phyloP scores from a whole-genome alignment of 2,888 invertebrate genomes.

The Hofmannophila pseudospretella region DNA sequence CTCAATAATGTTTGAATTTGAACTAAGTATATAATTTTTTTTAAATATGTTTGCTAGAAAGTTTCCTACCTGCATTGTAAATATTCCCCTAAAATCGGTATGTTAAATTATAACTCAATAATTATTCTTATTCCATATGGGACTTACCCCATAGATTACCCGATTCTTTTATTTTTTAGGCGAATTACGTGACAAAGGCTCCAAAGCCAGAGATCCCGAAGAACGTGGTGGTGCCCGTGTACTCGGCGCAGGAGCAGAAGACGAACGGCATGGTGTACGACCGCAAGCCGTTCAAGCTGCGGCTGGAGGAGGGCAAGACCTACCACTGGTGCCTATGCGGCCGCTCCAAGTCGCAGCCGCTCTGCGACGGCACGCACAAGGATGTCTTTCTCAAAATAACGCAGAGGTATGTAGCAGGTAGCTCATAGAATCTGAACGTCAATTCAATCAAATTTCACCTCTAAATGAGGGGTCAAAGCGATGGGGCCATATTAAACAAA shows the following conservation, averaged over 20 bases:
- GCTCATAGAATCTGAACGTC: too few relatives aligned
- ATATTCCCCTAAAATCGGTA: slow-evolving; percentile 1
- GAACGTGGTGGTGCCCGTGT: slow-evolving; percentile 79
- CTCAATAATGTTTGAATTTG: too few relatives aligned
- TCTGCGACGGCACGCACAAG: slow-evolving; percentile 96
- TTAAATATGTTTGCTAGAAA: slow-evolving; percentile 6
- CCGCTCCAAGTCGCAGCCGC: slow-evolving; percentile 92
- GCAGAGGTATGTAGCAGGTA: slow-evolving; percentile 71
- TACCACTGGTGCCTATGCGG: slow-evolving; percentile 98
- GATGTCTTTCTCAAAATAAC: slow-evolving; percentile 85
- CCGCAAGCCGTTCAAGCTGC: slow-evolving; percentile 91
- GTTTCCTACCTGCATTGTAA: neutral
- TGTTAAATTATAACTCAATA: neutral
- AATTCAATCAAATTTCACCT: too few relatives aligned
- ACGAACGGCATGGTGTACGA: slow-evolving; percentile 89
- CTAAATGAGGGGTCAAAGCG: too few relatives aligned
- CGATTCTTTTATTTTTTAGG: slow-evolving; percentile 31
- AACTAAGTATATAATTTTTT: too few relatives aligned
- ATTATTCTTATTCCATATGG: too few relatives aligned
- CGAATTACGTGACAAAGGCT: slow-evolving; percentile 52
- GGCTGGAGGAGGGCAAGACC: slow-evolving; percentile 83
- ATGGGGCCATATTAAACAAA: too few relatives aligned
- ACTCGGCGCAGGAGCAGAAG: slow-evolving; percentile 80
- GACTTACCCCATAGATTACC: too few relatives aligned
- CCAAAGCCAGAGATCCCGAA: slow-evolving; percentile 80